phyloP scores from a whole-genome alignment of 1,140 invertebrate genomes.

The Holcopasites calliopsidis region DNA sequence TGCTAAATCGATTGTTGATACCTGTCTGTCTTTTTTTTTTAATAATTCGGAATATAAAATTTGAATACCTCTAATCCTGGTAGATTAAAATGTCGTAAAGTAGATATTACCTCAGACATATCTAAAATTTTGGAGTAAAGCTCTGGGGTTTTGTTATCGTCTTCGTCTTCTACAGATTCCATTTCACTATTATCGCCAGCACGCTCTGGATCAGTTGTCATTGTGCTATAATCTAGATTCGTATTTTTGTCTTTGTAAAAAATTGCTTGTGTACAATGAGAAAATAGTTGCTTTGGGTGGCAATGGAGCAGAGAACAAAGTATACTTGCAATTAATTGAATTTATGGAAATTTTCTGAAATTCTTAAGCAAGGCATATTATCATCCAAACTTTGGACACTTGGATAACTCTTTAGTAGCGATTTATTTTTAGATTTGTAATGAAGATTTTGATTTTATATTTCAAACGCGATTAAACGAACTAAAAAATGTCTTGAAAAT shows the following conservation, averaged over 20 bases:
- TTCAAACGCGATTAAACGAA: no score
- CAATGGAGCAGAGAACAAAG: no score
- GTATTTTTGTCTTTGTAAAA: constrained; percentile 8
- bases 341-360: no score
- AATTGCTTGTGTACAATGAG: not conserved
- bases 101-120: constrained; percentile 57
- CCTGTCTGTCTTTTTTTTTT: not conserved
- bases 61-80: constrained; percentile 66
- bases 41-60: constrained; percentile 19
- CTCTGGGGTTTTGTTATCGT: constrained; percentile 53
- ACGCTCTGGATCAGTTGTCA: constrained; percentile 72
- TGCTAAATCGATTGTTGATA: not conserved
- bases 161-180: constrained; percentile 71
- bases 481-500: no score
- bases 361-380: no score
- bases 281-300: not conserved
- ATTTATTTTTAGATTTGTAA: no score
- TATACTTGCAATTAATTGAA: no score
- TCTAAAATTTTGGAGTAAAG: constrained; percentile 36
- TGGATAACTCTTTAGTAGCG: no score
- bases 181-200: constrained; percentile 67
- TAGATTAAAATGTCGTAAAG: constrained; percentile 63
- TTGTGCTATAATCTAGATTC: constrained; percentile 63
- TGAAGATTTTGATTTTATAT: no score
- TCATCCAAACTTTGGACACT: no score